Evolutionary conservation across 2,888 invertebrate genomes (phyloP).

Genomic region (Eupsilia transversa): DNA sequence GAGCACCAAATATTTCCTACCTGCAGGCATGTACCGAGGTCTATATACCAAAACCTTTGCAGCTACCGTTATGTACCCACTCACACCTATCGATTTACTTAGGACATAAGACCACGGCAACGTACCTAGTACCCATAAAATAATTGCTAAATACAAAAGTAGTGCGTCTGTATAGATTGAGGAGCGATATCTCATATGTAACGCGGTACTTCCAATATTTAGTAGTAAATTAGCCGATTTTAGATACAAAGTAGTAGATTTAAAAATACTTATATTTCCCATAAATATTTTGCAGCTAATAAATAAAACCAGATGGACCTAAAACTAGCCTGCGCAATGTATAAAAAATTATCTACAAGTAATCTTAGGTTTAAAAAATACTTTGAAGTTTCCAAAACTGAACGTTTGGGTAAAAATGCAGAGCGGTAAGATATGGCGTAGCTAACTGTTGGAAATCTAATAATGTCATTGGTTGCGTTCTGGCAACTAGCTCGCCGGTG

Average conservation of each 20-base stretch:
- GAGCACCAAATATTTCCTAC: slow-evolving; percentile 2
- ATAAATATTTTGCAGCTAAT: neutral
- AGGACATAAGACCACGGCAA: neutral
- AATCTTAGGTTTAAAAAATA: neutral
- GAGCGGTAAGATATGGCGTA: no score
- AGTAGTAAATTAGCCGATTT: no score
- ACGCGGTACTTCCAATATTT: no score
- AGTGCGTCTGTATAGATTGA: no score
- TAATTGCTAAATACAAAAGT: neutral
- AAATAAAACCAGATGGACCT: neutral
- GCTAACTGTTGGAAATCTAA: neutral
- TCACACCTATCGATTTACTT: neutral
- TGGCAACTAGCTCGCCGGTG: neutral
- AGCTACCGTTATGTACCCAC: slow-evolving; percentile 4
- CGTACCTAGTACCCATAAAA: neutral
- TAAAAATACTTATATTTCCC: neutral
- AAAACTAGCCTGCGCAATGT: neutral
- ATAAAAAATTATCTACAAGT: neutral
- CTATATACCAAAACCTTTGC: neutral
- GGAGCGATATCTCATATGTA: no score
- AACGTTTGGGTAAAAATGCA: neutral
- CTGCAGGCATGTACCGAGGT: slow-evolving; percentile 1
- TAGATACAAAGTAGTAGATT: no score
- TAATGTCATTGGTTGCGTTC: neutral
- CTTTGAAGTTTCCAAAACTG: neutral